These are phyloP conservation scores for Phalacrocorax pelagicus DNA, from an alignment of 2,113 vertebrate species.

Conservation along the genomic window DNA sequence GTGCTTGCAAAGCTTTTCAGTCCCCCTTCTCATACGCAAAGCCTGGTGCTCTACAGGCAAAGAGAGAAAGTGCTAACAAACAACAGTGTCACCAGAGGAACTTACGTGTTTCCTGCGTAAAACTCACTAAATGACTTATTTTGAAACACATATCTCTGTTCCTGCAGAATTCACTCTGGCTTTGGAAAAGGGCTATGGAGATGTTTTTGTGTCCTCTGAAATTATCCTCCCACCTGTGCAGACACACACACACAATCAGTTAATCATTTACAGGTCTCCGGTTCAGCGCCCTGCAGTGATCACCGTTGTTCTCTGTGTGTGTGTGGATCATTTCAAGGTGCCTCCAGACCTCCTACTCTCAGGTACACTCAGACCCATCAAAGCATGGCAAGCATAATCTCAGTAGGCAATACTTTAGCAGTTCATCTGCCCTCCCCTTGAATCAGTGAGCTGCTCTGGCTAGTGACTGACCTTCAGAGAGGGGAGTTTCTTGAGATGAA, in stretches of 20 bases:
- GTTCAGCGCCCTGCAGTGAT: not conserved
- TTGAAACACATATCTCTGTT: not conserved
- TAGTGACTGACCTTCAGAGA: not conserved
- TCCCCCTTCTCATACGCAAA: not conserved
- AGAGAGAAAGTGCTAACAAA: not conserved
- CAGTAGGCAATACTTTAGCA: not conserved
- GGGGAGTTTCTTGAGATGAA: not conserved
- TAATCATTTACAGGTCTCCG: not conserved
- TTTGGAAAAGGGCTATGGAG: not conserved
- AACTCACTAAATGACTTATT: not conserved
- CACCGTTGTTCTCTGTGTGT: not conserved
- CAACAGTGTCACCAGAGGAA: not conserved
- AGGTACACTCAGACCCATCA: not conserved
- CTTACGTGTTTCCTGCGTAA: not conserved
- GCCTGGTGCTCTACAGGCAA: not conserved
- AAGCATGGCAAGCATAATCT: not conserved
- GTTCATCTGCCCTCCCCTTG: not conserved
- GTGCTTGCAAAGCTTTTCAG: not conserved
- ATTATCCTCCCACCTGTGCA: not conserved
- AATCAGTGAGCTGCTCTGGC: not conserved
- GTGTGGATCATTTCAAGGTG: not conserved
- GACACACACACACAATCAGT: not conserved
- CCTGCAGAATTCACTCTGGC: not conserved
- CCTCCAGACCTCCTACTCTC: not conserved
- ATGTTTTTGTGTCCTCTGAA: not conserved